phyloP scores from a whole-genome alignment of 1,140 invertebrate genomes.

The Eupeodes corollae region DNA sequence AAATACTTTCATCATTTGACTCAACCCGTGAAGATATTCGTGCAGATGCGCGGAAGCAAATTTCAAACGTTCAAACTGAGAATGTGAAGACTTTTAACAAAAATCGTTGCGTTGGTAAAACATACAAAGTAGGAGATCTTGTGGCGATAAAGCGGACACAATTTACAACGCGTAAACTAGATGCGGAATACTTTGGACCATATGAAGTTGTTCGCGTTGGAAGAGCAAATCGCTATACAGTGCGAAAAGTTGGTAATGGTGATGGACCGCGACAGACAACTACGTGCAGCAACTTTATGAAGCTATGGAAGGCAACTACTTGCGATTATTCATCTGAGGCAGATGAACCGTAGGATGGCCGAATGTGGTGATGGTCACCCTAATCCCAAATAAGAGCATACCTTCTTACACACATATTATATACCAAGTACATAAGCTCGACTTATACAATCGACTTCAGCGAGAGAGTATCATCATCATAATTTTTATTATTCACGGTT shows the following conservation, averaged over 20 bases:
- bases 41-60: neutral
- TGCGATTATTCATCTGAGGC: neutral
- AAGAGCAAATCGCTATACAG: neutral
- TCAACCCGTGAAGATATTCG: neutral
- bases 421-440: too few relatives aligned
- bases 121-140: constrained; percentile 23
- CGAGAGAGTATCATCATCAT: too few relatives aligned
- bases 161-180: constrained; percentile 13
- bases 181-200: neutral
- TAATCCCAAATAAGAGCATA: too few relatives aligned
- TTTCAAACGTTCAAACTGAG: neutral
- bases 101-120: constrained; percentile 12
- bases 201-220: neutral
- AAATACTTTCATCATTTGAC: constrained; percentile 4
- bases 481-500: too few relatives aligned
- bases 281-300: neutral
- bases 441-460: too few relatives aligned
- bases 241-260: neutral
- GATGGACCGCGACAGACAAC: neutral
- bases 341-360: constrained; percentile 3
- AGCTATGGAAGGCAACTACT: neutral
- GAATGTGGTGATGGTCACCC: too few relatives aligned
- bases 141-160: constrained; percentile 34
- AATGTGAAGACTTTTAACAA: constrained; percentile 1
- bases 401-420: too few relatives aligned